Evolutionary conservation across 1,140 invertebrate species (phyloP).

Genomic region (Chironomus tepperi): DNA sequence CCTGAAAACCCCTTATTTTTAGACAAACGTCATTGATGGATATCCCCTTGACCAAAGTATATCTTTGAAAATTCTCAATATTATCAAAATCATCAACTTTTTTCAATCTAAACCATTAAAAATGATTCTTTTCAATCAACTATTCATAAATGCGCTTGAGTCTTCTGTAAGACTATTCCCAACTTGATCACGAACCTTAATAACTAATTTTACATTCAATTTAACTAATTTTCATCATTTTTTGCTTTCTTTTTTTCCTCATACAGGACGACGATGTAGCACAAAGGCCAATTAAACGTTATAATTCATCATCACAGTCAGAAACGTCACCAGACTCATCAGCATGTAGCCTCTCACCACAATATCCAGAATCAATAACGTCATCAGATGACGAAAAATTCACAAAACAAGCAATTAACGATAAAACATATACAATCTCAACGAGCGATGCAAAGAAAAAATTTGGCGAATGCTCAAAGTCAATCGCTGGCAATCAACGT

Average conservation of each 20-base stretch:
- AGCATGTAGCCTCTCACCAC: background rate
- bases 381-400: background rate
- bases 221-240: background rate
- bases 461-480: background rate
- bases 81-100: no score
- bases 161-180: background rate
- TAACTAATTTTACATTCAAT: no score
- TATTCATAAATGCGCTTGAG: background rate
- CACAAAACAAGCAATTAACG: background rate
- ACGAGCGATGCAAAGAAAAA: background rate
- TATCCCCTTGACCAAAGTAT: no score
- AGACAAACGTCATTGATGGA: no score
- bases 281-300: constrained; percentile 3
- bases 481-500: background rate
- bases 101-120: no score
- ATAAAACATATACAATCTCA: constrained; percentile 17
- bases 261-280: background rate
- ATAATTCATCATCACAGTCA: constrained; percentile 1
- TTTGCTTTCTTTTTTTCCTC: background rate
- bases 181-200: no score
- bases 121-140: no score
- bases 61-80: no score
- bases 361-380: background rate
- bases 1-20: no score
- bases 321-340: background rate